These are phyloP conservation scores for Ctenicera cuprea DNA, from an alignment of 2,888 invertebrate species.

Conservation along the genomic window DNA sequence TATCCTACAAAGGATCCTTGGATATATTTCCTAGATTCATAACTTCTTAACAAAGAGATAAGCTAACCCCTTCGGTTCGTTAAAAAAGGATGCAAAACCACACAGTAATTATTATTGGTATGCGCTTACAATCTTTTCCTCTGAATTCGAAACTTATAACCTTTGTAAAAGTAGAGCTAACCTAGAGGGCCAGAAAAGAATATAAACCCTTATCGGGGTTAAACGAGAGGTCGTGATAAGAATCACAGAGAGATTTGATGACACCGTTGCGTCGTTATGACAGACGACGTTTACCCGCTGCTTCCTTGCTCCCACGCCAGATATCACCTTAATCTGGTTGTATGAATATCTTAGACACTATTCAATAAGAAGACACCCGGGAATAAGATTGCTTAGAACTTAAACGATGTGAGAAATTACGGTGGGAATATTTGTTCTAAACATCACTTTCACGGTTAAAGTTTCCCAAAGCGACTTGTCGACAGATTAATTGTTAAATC, in stretches of 20 bases:
- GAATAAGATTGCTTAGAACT: slow-evolving; percentile 35
- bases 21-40: too few relatives aligned
- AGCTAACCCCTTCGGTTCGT: too few relatives aligned
- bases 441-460: too few relatives aligned
- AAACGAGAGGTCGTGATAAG: slow-evolving; percentile 30
- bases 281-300: slow-evolving; percentile 26
- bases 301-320: slow-evolving; percentile 41
- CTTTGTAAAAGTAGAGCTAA: not conserved
- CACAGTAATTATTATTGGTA: too few relatives aligned
- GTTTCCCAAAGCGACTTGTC: too few relatives aligned
- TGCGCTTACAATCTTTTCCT: not conserved
- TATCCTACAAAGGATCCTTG: too few relatives aligned
- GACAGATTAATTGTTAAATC: too few relatives aligned
- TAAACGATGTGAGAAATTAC: slow-evolving; percentile 41
- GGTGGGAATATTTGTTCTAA: slow-evolving; percentile 17
- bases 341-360: slow-evolving; percentile 48
- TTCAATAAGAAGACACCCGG: slow-evolving; percentile 43
- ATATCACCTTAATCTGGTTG: slow-evolving; percentile 43
- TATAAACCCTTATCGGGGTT: slow-evolving; percentile 24
- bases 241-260: slow-evolving; percentile 34
- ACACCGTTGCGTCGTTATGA: slow-evolving; percentile 33
- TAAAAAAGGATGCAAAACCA: too few relatives aligned
- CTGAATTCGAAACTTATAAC: not conserved
- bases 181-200: not conserved
- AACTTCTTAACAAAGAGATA: too few relatives aligned